Base-by-base conservation (phyloP, 2,797 vertebrate genomes). In the Syngnathus acus region DNA sequence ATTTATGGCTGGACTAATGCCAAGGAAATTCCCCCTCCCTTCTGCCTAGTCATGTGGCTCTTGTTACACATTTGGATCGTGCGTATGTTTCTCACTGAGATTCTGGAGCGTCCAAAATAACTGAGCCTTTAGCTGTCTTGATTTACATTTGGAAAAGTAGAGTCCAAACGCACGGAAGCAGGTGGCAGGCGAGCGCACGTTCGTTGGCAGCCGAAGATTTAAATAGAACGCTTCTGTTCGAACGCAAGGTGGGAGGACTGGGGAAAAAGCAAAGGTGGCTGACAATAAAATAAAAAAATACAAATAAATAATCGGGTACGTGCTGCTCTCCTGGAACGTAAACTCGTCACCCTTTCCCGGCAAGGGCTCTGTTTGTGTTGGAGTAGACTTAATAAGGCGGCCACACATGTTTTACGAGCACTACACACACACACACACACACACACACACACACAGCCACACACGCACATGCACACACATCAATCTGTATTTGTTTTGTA, bases 101-200 rank as follows among this genome's bases (percentile, higher is more conserved):
- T 64, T n/a, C 65, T 74, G 39, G 11, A 26, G 69, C 48, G 76
- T 85, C 82, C 50, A 74, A 87, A 87, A 88, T 91, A 91, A 83
- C 78, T 11, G 57, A 58, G 70, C 43, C 72, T 70, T 68, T 59
- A 68, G 62, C 59, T 50, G 48, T 75, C 77, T 81, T 81, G 72
- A 81, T 88, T 89, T 89, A 84, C 65, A 1, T 65, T 70, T 58
- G 78, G 79, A 84, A 87, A 78, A 84, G 72, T 55, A 43, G 66
- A 68, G 73, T 73, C 71, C 47, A 67, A 78, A 77, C 74, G 63
- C 77, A 72, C 75, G 55, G 80, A 74, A 75, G 74, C 88, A 87
- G 88, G 80, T 89, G 88, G 40, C 53, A 9, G 61, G 47, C 60
- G 32, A 62, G 21, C 9, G 13, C 60, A 45, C 32, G 43, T 23